Conservation (phyloP, 2,113 vertebrate species). For the Lepus americanus region DNA sequence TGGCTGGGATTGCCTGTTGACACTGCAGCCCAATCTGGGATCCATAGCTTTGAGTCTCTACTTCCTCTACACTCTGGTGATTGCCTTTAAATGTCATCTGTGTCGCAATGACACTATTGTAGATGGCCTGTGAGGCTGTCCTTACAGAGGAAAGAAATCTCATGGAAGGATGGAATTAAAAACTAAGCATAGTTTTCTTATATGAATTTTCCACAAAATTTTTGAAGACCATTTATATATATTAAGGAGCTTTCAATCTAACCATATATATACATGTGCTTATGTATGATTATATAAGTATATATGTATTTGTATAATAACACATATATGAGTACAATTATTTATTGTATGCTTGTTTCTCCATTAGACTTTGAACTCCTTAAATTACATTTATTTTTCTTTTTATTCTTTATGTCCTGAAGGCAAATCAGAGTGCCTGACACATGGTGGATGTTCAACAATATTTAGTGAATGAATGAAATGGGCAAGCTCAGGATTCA, state of each 20-base stretch:
- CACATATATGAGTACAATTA: background rate
- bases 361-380: background rate
- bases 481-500: constrained; percentile 37
- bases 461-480: background rate
- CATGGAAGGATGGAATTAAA: no score
- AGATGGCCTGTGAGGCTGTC: background rate
- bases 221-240: no score
- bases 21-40: no score
- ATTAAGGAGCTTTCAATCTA: background rate
- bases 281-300: background rate
- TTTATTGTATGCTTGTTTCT: background rate
- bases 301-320: background rate
- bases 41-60: background rate
- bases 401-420: constrained; percentile 22
- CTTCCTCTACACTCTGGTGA: background rate
- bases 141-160: background rate
- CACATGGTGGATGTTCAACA: background rate
- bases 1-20: background rate
- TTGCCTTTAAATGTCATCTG: background rate
- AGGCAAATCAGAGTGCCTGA: background rate
- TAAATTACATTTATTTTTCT: constrained; percentile 16
- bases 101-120: background rate
- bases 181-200: no score
- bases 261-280: background rate
- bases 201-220: no score